A percentile compares a stretch with the other conserved stretches of the same genome.
These are phyloP conservation scores for Orius insidiosus DNA, from an alignment of 1,140 invertebrate genomes.

Conservation along the genomic window DNA sequence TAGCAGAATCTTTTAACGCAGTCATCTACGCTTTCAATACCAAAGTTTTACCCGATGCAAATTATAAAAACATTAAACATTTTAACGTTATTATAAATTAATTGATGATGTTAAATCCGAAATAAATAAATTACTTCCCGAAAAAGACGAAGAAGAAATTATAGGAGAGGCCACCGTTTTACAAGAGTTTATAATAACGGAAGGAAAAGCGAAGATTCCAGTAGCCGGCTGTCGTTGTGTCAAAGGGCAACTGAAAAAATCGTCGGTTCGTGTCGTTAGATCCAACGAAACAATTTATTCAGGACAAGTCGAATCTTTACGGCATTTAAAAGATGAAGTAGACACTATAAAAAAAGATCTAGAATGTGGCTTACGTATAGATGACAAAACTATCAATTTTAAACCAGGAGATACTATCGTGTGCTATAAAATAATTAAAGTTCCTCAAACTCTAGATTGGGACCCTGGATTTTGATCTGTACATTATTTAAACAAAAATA, in stretches of 20 bases:
- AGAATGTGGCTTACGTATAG: conserved; percentile 74
- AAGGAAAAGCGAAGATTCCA: conserved; percentile 58
- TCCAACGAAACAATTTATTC: conserved; percentile 49
- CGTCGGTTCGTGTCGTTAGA: conserved; percentile 50
- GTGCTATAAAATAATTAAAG: conserved; percentile 51
- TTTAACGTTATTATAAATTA: conserved; percentile 84
- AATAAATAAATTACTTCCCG: conserved; percentile 54
- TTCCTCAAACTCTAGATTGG: conserved; percentile 53
- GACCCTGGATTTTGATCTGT: conserved; percentile 34
- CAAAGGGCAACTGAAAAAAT: conserved; percentile 57
- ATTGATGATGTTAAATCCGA: conserved; percentile 74
- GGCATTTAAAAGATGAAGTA: conserved; percentile 79
- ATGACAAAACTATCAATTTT: conserved; percentile 42
- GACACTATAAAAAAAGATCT: conserved; percentile 61
- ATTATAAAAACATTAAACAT: conserved; percentile 35
- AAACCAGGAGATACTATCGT: conserved; percentile 59
- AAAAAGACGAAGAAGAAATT: conserved; percentile 51
- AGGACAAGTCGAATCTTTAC: conserved; percentile 51
- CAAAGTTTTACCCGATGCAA: conserved; percentile 31
- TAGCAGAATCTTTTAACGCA: conserved; percentile 68
- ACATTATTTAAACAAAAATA: too few species aligned
- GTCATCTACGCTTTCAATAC: conserved; percentile 80
- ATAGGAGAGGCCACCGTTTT: conserved; percentile 72
- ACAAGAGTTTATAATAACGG: conserved; percentile 66
- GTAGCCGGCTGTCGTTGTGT: conserved; percentile 77